Percentiles rank a stretch among this genome's conserved stretches.
Conservation (phyloP, 2,888 invertebrate genomes). For the Tethea ocularis region DNA sequence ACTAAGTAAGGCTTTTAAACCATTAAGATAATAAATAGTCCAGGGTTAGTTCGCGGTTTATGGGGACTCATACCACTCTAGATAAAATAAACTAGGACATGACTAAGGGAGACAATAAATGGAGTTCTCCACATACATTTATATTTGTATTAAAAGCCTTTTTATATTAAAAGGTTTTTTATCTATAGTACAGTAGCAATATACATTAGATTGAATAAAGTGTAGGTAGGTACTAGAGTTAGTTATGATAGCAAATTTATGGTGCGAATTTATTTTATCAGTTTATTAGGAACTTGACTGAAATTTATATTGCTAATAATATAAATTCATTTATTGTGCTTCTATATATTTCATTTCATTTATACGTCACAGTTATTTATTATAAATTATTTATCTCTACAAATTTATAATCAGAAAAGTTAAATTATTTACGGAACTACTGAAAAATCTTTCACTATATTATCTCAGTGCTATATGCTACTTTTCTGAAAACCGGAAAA, state of each 20-base stretch:
- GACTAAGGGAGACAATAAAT: slow-evolving; percentile 3
- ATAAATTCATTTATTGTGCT: too few species aligned
- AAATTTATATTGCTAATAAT: not conserved
- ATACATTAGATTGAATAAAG: slow-evolving; percentile 1
- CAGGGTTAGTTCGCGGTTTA: slow-evolving; percentile 19
- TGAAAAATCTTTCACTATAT: too few species aligned
- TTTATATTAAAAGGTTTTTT: slow-evolving; percentile 32
- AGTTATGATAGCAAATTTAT: not conserved
- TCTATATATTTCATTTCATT: too few species aligned
- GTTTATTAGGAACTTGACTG: not conserved
- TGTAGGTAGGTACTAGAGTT: slow-evolving; percentile 1
- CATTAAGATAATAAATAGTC: slow-evolving; percentile 2
- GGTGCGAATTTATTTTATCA: not conserved
- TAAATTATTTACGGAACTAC: too few species aligned
- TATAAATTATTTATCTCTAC: not conserved
- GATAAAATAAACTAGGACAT: slow-evolving; percentile 21
- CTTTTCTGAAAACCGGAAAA: too few species aligned
- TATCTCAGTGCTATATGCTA: too few species aligned
- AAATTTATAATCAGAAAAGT: too few species aligned
- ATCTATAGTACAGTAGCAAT: slow-evolving; percentile 18
- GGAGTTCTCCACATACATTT: slow-evolving; percentile 16
- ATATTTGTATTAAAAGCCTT: slow-evolving; percentile 34
- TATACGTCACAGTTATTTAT: too few species aligned
- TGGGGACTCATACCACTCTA: slow-evolving; percentile 25
- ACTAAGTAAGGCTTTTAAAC: slow-evolving; percentile 5